These are phyloP conservation scores for Acomys russatus DNA, from an alignment of 2,797 vertebrate genomes.

Conservation along the genomic window DNA sequence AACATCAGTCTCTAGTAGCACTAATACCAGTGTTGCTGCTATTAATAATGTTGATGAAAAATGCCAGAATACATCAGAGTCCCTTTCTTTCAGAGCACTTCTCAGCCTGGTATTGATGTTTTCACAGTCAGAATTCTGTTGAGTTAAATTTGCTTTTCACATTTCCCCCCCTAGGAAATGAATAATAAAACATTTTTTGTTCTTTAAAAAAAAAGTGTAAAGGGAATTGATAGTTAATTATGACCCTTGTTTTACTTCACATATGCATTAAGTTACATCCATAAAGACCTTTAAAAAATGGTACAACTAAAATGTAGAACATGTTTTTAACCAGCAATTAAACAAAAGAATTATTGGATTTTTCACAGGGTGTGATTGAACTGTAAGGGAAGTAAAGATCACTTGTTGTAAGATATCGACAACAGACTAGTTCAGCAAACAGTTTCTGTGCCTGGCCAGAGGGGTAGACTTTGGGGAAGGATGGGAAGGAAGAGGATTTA, in stretches of 20 bases:
- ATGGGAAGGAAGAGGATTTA: neutral
- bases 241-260: slow-evolving; percentile 63
- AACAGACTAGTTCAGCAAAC: slow-evolving; percentile 5
- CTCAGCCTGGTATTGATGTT: neutral
- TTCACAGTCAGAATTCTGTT: slow-evolving; percentile 50
- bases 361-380: slow-evolving; percentile 1
- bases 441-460: neutral
- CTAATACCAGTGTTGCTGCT: neutral
- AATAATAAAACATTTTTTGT: neutral
- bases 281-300: slow-evolving; percentile 53
- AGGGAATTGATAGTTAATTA: slow-evolving; percentile 39
- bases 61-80: neutral
- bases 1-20: neutral
- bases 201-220: slow-evolving; percentile 21
- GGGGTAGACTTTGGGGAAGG: neutral
- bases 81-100: slow-evolving; percentile 25
- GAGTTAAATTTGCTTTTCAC: slow-evolving; percentile 46
- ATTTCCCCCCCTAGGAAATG: neutral
- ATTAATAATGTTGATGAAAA: slow-evolving; percentile 8
- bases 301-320: slow-evolving; percentile 17
- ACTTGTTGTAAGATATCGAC: slow-evolving; percentile 17
- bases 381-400: slow-evolving; percentile 22
- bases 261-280: slow-evolving; percentile 3
- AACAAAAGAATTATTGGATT: slow-evolving; percentile 50
- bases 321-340: slow-evolving; percentile 34